These are phyloP conservation scores for Manis crassicaudata DNA, from an alignment of 2,797 vertebrate species.

Conservation along the genomic window DNA sequence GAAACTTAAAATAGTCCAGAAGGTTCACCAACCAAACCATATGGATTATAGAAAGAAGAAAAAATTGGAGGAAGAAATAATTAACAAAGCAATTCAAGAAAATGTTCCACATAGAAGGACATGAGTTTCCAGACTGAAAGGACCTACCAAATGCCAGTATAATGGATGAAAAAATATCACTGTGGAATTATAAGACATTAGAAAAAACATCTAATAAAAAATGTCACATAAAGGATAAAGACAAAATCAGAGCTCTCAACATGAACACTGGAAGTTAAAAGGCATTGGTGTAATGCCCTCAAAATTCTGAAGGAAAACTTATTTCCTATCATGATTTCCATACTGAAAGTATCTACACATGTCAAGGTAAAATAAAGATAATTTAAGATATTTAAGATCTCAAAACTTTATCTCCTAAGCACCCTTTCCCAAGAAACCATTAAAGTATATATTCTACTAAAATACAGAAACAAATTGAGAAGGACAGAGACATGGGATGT, in stretches of 20 bases:
- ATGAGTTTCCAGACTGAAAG: neutral
- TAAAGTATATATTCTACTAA: neutral
- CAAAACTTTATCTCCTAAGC: neutral
- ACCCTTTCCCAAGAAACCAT: neutral
- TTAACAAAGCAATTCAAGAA: constrained; percentile 15
- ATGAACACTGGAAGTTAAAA: neutral
- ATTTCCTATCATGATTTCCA: neutral
- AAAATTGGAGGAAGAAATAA: constrained; percentile 5
- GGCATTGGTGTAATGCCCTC: neutral
- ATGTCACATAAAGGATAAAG: neutral
- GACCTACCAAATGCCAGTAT: neutral
- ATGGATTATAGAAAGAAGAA: neutral
- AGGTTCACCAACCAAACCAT: neutral
- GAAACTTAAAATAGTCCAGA: neutral
- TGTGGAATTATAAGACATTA: neutral
- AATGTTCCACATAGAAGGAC: neutral
- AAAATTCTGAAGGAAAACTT: neutral
- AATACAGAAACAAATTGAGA: neutral
- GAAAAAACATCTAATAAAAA: neutral
- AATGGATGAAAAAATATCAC: neutral
- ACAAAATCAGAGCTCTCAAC: neutral
- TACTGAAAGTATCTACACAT: neutral
- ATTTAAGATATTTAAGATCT: neutral
- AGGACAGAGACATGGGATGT: no score
- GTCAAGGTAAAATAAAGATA: neutral